Conservation (phyloP, 2,888 invertebrate genomes). For the Alentia gelatinosa region DNA sequence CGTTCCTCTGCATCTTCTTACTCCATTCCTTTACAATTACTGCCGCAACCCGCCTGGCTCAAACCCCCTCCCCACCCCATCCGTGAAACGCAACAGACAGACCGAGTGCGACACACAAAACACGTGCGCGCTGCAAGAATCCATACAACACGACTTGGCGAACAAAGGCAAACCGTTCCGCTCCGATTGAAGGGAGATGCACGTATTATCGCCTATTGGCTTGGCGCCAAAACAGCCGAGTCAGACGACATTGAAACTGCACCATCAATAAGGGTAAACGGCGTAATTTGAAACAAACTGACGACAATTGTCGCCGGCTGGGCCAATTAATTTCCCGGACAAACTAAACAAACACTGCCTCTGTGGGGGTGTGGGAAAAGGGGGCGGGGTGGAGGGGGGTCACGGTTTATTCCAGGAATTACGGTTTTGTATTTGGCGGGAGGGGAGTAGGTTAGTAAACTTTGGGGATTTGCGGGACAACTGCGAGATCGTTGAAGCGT, state of each 20-base stretch:
- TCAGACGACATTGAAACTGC: slow-evolving; percentile 25
- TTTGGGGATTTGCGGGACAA: not conserved
- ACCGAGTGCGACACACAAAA: no score
- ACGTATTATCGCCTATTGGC: not conserved
- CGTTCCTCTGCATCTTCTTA: no score
- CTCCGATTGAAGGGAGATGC: not conserved
- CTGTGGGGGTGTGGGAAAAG: not conserved
- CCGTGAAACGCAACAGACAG: no score
- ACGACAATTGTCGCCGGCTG: not conserved
- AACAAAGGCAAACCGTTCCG: not conserved
- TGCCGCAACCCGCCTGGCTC: no score
- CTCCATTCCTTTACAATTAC: no score
- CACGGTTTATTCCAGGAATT: no score
- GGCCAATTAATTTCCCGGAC: not conserved
- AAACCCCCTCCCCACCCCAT: no score
- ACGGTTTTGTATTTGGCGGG: not conserved
- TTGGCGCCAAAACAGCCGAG: not conserved
- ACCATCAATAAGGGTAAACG: not conserved
- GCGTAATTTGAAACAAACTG: not conserved
- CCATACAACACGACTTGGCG: not conserved
- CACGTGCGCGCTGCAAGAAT: not conserved
- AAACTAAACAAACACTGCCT: not conserved
- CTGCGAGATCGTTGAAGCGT: no score
- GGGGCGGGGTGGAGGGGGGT: not conserved
- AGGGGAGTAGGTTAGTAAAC: no score